Conservation (phyloP, 2,888 invertebrate genomes). For the Acheta domesticus region DNA sequence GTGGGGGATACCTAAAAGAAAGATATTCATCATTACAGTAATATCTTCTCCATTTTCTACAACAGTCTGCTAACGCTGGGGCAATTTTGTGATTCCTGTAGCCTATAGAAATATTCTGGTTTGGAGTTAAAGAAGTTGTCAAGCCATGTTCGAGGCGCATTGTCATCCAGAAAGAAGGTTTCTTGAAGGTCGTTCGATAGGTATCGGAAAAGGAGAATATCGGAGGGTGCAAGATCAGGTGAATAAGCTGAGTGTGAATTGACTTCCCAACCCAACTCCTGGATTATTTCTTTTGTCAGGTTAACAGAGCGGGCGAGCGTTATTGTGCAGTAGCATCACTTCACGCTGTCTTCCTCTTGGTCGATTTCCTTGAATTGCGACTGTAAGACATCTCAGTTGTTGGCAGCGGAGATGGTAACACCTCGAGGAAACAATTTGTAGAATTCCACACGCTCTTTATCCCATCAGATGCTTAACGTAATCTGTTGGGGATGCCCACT, state of each 20-base stretch:
- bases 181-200: too few species aligned
- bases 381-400: constrained; percentile 18
- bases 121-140: neutral
- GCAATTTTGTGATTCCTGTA: neutral
- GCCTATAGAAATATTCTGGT: too few species aligned
- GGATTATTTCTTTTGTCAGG: neutral
- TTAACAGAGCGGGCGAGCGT: neutral
- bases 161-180: neutral
- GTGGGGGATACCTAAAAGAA: neutral
- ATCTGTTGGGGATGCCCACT: neutral
- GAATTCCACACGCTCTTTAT: neutral
- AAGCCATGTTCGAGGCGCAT: neutral
- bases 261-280: neutral
- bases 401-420: neutral
- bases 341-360: neutral
- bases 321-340: neutral
- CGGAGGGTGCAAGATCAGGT: neutral
- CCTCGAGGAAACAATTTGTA: neutral
- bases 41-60: neutral
- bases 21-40: neutral
- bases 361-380: neutral
- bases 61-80: neutral
- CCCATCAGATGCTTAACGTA: neutral
- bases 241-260: neutral
- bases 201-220: neutral